A percentile compares a stretch with the other conserved stretches of the same genome.
Conservation (phyloP, 2,888 invertebrate genomes). For the Diplazon laetatorius region DNA sequence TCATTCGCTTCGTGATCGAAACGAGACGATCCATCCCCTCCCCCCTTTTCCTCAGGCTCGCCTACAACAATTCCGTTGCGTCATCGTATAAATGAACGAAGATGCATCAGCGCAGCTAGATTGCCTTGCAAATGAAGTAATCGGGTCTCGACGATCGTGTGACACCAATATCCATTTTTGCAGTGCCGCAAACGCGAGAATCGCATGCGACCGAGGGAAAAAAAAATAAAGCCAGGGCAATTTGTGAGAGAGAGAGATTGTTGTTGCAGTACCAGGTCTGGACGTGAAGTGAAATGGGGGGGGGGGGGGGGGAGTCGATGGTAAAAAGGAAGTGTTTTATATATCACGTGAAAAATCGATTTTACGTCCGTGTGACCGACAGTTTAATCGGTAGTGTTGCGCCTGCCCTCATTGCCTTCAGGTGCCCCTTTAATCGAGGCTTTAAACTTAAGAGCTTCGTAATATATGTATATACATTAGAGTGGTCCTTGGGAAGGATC, state of each 20-base stretch:
- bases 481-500: too few relatives aligned
- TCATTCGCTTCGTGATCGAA: neutral
- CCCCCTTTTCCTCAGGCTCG: neutral
- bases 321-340: constrained; percentile 26
- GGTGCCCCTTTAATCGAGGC: constrained; percentile 59
- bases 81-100: constrained; percentile 23
- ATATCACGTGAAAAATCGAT: constrained; percentile 54
- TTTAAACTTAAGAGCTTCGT: constrained; percentile 32
- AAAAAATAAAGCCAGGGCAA: constrained; percentile 28
- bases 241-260: constrained; percentile 29
- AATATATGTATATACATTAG: neutral
- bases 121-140: constrained; percentile 40
- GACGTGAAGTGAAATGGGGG: constrained; percentile 12
- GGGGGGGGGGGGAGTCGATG: constrained; percentile 24
- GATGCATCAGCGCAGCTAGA: constrained; percentile 33
- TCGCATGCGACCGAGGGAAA: constrained; percentile 20
- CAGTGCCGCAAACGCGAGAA: constrained; percentile 4
- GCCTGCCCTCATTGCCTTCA: neutral
- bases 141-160: constrained; percentile 39
- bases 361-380: constrained; percentile 21
- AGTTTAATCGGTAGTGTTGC: constrained; percentile 26
- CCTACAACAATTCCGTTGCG: neutral
- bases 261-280: constrained; percentile 33
- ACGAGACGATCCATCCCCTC: too few relatives aligned
- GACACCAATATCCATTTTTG: constrained; percentile 42